These are phyloP conservation scores for Lepus oiostolus DNA, from an alignment of 2,797 vertebrate genomes.

Conservation along the genomic window DNA sequence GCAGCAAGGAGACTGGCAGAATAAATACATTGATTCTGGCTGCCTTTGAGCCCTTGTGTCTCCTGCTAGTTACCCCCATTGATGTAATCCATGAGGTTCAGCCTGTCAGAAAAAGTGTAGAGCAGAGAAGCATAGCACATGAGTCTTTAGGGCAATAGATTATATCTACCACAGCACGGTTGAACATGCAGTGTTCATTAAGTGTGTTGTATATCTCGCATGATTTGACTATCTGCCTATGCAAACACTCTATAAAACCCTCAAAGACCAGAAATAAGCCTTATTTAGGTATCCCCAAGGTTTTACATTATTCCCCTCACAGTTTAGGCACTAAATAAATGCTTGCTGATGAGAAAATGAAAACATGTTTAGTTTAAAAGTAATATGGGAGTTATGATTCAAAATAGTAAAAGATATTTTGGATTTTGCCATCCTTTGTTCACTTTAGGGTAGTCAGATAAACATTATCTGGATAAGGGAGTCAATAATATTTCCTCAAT, in stretches of 20 bases:
- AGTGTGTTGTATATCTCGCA: not conserved
- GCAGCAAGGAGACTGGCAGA: not conserved
- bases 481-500: constrained; percentile 73
- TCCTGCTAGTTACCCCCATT: not conserved
- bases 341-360: not conserved
- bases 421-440: not conserved
- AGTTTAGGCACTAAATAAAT: not conserved
- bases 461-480: constrained; percentile 71
- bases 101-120: not conserved
- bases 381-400: not conserved
- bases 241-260: not conserved
- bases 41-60: not conserved
- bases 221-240: not conserved
- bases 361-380: constrained; percentile 26
- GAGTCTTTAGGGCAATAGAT: not conserved
- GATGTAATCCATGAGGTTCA: not conserved
- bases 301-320: not conserved
- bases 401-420: constrained; percentile 37
- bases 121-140: not conserved
- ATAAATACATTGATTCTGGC: not conserved
- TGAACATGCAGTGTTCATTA: not conserved
- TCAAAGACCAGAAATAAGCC: not conserved
- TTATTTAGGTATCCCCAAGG: not conserved
- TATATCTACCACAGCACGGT: not conserved
- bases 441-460: constrained; percentile 67